Base-by-base conservation (phyloP, 1,140 invertebrate species). In the Drosophila punjabiensis region DNA sequence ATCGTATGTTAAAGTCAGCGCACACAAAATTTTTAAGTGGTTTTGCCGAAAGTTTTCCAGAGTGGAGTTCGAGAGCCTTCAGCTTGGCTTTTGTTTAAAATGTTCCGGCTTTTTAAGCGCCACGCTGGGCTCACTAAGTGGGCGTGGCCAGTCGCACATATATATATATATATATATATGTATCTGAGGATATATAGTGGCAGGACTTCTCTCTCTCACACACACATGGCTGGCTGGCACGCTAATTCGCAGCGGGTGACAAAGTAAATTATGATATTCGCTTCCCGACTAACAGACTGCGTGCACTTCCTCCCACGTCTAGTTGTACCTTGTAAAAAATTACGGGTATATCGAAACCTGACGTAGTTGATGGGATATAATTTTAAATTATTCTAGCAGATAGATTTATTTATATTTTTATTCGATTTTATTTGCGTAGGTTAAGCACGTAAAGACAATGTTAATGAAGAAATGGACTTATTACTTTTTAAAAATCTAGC, bases 211-310 rank as follows among this genome's bases (percentile, higher is more conserved):
- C 16, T 0, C 50, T 7, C 28, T 47, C 47, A 71, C 53, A 48
- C 75, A 75, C 65, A 74, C 70, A 74, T 74, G 71, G 71, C 56
- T 74, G 47, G 71, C 56, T 74, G 58, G 71, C 68, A 73, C 67
- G 86, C 87, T 89, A 90, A 89, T 89, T 89, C 86, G 82, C 86
- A 90, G 87, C 86, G 86, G 86, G 86, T 89, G 86, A 89, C 86
- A 89, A 86, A 89, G 86, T 89, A 89, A 89, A 89, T 89, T 89
- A 89, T 89, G 86, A 89, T 89, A 90, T 91, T 90, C 86, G 87
- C 75, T 82, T 86, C 69, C 86, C 80, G 87, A 62, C 82, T 90
- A 90, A 81, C 87, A 91, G 86, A 91, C 86, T 86, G 86, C 82
- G 82, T 91, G 76, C 76, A 91, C 82, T 91, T 90, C 82, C 87